Percentiles rank a stretch among this genome's conserved stretches.
Evolutionary conservation across 2,888 invertebrate species (phyloP).

Genomic region (Epinotia demarniana): DNA sequence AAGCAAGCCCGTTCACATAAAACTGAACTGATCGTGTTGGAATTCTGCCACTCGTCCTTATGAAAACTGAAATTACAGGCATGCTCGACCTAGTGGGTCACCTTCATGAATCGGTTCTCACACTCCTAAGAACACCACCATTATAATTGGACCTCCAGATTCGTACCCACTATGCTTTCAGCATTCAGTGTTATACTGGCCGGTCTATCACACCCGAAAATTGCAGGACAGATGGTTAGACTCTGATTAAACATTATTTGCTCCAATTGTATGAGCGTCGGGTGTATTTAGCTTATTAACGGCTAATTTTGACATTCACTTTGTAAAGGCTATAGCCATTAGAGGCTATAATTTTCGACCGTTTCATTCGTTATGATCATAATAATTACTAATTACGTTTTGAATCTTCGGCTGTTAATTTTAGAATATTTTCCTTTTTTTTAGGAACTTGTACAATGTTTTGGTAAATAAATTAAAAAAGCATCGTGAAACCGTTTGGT

Average conservation of each 20-base stretch:
- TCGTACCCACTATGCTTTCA: neutral
- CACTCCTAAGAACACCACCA: neutral
- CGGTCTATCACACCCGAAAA: neutral
- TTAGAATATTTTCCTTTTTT: too few species aligned
- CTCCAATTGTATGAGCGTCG: slow-evolving; percentile 9
- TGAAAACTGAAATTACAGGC: slow-evolving; percentile 18
- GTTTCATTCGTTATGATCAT: neutral
- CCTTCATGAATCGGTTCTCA: neutral
- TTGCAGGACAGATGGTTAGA: neutral
- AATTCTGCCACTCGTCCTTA: slow-evolving; percentile 14
- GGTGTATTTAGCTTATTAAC: slow-evolving; percentile 21
- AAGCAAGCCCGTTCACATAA: slow-evolving; percentile 1
- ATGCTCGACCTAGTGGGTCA: neutral
- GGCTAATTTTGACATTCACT: slow-evolving; percentile 5
- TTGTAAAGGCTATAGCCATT: slow-evolving; percentile 1
- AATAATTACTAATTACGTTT: neutral
- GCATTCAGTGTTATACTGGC: neutral
- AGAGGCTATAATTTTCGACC: neutral
- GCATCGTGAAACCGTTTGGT: too few species aligned
- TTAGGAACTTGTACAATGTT: too few species aligned
- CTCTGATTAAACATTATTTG: slow-evolving; percentile 26
- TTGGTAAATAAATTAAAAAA: too few species aligned
- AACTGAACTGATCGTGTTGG: slow-evolving; percentile 5
- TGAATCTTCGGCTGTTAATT: too few species aligned
- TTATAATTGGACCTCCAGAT: neutral